phyloP scores from a whole-genome alignment of 1,140 invertebrate genomes.

The Drosophila micromelanica region DNA sequence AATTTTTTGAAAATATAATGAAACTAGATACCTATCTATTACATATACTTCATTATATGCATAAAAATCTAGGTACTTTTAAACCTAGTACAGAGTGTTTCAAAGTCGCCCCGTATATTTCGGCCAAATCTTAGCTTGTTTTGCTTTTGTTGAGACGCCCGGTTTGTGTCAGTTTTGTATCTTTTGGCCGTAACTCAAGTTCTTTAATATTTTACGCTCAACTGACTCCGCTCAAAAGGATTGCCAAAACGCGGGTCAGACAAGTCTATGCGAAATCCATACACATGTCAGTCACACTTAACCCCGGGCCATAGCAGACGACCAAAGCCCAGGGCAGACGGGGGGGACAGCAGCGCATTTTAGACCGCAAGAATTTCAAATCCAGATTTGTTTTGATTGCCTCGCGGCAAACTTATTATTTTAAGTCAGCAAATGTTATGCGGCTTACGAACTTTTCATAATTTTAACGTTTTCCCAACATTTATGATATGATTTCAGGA shows the following conservation, averaged over 20 bases:
- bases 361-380: constrained; percentile 45
- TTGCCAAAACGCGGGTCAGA: constrained; percentile 38
- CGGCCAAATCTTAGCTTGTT: not conserved
- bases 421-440: constrained; percentile 65
- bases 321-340: constrained; percentile 13
- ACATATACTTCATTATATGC: too few species aligned
- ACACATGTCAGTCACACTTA: constrained; percentile 81
- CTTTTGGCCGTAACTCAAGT: constrained; percentile 4
- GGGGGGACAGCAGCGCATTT: constrained; percentile 7
- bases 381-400: constrained; percentile 77
- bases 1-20: too few species aligned
- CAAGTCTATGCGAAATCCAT: constrained; percentile 64
- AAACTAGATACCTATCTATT: too few species aligned
- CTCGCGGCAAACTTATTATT: constrained; percentile 74
- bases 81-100: not conserved
- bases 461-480: constrained; percentile 71
- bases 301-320: constrained; percentile 53
- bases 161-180: not conserved
- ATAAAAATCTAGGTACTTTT: too few species aligned
- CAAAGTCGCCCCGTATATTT: not conserved
- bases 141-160: too few species aligned
- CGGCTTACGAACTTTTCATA: constrained; percentile 51
- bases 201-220: constrained; percentile 71
- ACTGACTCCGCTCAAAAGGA: constrained; percentile 65
- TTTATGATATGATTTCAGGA: constrained; percentile 80